Percentiles rank a stretch among this genome's conserved stretches.
Conservation (phyloP, 2,113 vertebrate species). For the Genyomyrus donnyi region DNA sequence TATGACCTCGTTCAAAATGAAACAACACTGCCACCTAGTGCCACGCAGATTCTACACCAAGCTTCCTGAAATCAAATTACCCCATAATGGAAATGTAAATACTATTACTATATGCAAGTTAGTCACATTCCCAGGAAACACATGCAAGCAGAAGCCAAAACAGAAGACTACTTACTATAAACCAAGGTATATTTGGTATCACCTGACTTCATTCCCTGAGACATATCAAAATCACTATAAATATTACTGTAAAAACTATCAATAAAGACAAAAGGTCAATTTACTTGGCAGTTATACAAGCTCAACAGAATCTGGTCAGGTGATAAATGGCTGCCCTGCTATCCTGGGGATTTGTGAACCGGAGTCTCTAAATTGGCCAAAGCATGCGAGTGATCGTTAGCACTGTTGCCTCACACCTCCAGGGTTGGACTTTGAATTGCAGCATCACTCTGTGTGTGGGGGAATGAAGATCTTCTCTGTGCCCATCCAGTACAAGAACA, state of each 20-base stretch:
- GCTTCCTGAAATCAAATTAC: background rate
- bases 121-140: background rate
- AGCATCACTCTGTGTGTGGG: background rate
- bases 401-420: background rate
- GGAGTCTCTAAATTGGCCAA: background rate
- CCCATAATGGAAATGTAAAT: background rate
- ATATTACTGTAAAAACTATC: background rate
- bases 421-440: background rate
- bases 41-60: background rate
- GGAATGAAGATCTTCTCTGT: background rate
- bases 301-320: background rate
- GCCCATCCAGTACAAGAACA: background rate
- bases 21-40: slow-evolving; percentile 19
- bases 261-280: background rate
- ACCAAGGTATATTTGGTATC: background rate
- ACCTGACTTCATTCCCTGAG: background rate
- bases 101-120: background rate
- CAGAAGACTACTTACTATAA: background rate
- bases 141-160: background rate
- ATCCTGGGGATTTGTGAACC: background rate
- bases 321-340: background rate
- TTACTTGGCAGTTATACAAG: background rate
- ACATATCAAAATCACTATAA: background rate
- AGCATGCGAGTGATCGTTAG: background rate
- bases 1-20: background rate